Evolutionary conservation across 2,797 vertebrate genomes (phyloP), one percentile per base, ranked within the genome.

Genomic region (Novumbra hubbsi): DNA sequence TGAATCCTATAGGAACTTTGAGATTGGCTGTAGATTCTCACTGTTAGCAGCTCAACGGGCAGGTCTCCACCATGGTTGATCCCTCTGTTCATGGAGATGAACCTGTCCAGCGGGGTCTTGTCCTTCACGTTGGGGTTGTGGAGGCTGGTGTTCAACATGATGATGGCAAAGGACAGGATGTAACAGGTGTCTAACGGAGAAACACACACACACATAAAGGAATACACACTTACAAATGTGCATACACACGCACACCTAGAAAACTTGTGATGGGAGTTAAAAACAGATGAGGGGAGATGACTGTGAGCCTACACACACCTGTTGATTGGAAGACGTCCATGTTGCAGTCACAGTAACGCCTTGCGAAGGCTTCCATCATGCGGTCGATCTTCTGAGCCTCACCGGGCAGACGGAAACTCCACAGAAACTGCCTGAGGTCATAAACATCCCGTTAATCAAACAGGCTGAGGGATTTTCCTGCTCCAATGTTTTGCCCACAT

Each of bases 321-420:
- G 95, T 95, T 0, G 96, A 98, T 85, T 96, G 95, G 89, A 98
- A 98, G 77, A 98, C 94, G 0, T 90, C 80, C 0, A 86, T 65
- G 83, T 98, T 98, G 79, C 97, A 98, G 76, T 95, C 89, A 57
- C 96, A 98, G 88, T 98, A 98, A 50, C 96, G 93, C 0, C 80
- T 91, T 27, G 97, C 97, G n/a, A 98, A 98, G 5, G 96, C 90
- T 73, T 98, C 97, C 96, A 98, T 98, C 97, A 98, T 98, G n/a
- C 97, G 92, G 78, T 97, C 97, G 0, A 98, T 98, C 91, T 98
- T 98, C 92, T 98, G 97, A 0, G 97, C 96, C 80, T 98, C 96
- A 0, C 96, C 97, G 0, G 97, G 97, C 73, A 98, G 90, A 67
- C 97, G 94, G 86, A 98, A 98, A 77, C 96, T 97, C 97, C 97